Base-by-base conservation (phyloP, 1,140 invertebrate species). In the Psix sp. region DNA sequence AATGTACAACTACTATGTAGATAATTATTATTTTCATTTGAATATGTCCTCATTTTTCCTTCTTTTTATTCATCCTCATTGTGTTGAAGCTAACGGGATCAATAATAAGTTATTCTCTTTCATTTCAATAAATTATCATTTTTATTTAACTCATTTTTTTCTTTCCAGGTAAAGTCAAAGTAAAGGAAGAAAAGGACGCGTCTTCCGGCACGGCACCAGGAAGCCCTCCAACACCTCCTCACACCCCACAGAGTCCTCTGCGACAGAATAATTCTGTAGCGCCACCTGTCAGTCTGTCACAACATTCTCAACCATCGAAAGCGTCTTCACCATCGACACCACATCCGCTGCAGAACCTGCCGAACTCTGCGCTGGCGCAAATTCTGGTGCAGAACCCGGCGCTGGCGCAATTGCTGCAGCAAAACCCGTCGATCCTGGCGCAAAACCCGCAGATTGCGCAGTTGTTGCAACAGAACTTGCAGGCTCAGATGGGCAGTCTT, bases 171-270 rank as follows among this genome's bases (percentile, higher is more conserved):
- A 85, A 82, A 67, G 75, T 85, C 15, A 85, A 77, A 48, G 77
- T 84, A 9, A 86, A 86, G 43, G 84, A 86, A 26, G 85, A 87
- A 18, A 86, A 86, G 52, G 85, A 86, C 29, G 79, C 84, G 0
- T 85, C 84, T 20, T 84, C 84, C 24, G 71, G 62, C 38, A 86
- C 82, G 76, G 85, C 85, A 17, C 85, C 86, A 20, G 86, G 85
- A 51, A 87, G 86, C 80, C 86, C 86, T 1, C 86, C 86, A 14
- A 87, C 86, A 29, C 86, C 86, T 2, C 85, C 86, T 10, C 85
- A 87, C 68, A 87, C 86, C 2, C 86, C 86, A 0, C 85, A 87
- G 49, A 87, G 86, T 63, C 86, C 86, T 24, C 81, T 82, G 1
- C 77, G 85, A 5, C 84, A 82, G 46, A 84, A 81, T 24, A 63